These are phyloP conservation scores for Drosophila arizonae DNA, from an alignment of 1,140 invertebrate species.

Conservation along the genomic window DNA sequence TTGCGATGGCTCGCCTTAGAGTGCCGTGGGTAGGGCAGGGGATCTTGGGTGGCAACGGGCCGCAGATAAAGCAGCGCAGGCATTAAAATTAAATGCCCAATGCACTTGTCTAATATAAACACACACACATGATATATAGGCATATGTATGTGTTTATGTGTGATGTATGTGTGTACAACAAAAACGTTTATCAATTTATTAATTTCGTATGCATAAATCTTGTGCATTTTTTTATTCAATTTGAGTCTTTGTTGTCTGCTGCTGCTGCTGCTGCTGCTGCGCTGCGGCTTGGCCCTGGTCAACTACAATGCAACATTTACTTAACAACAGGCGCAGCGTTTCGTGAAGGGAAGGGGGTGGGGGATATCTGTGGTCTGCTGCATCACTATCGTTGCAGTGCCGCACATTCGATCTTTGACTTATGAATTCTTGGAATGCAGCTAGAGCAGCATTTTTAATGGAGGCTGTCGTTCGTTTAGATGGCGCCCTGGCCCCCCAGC, in stretches of 20 bases:
- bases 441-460: slow-evolving; percentile 76
- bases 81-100: slow-evolving; percentile 69
- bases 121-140: background rate
- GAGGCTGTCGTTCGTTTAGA: slow-evolving; percentile 13
- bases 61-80: slow-evolving; percentile 47
- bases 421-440: slow-evolving; percentile 80
- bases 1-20: slow-evolving; percentile 16
- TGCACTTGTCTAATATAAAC: slow-evolving; percentile 67
- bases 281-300: slow-evolving; percentile 55
- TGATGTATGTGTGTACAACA: slow-evolving; percentile 32
- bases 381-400: slow-evolving; percentile 62
- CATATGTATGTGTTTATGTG: background rate
- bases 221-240: slow-evolving; percentile 77
- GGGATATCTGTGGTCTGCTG: slow-evolving; percentile 1
- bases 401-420: slow-evolving; percentile 79
- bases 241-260: slow-evolving; percentile 79
- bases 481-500: background rate
- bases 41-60: background rate
- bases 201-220: slow-evolving; percentile 80
- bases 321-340: background rate
- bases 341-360: background rate
- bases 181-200: slow-evolving; percentile 73
- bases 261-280: slow-evolving; percentile 18
- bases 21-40: background rate
- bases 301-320: slow-evolving; percentile 39